These are phyloP conservation scores for Geotrupes spiniger DNA, from an alignment of 2,888 invertebrate species.

Conservation along the genomic window DNA sequence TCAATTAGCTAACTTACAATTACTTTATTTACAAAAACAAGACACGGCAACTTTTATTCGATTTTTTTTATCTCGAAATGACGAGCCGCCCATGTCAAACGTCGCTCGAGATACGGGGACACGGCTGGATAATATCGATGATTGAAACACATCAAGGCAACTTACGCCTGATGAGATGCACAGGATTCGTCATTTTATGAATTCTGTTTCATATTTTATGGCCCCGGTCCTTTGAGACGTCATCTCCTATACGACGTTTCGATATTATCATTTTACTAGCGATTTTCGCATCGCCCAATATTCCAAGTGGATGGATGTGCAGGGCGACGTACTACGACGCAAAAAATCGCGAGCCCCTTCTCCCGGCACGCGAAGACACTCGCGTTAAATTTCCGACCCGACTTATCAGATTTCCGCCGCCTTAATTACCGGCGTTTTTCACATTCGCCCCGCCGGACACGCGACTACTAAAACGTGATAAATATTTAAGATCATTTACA, in stretches of 20 bases:
- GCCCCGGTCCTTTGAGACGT: conserved; percentile 27
- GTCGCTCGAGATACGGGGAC: conserved; percentile 7
- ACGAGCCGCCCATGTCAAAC: background rate
- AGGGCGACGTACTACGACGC: background rate
- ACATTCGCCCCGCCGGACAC: background rate
- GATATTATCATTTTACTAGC: conserved; percentile 35
- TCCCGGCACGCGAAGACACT: background rate
- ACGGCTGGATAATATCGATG: conserved; percentile 40
- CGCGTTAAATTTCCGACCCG: background rate
- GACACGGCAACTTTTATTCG: too few species aligned
- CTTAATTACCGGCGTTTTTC: background rate
- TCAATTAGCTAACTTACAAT: too few species aligned
- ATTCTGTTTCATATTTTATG: conserved; percentile 44
- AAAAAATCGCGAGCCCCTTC: background rate
- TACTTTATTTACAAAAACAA: too few species aligned
- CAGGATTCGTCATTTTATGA: conserved; percentile 46
- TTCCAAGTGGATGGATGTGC: too few species aligned
- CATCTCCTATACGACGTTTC: conserved; percentile 28
- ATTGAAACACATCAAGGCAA: conserved; percentile 42
- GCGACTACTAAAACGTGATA: background rate
- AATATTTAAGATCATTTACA: conserved; percentile 1
- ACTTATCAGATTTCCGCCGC: background rate
- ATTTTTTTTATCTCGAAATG: too few species aligned
- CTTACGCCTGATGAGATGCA: conserved; percentile 43
- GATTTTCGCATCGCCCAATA: conserved; percentile 23